Percentiles rank a stretch among this genome's conserved stretches.
These are phyloP conservation scores for Liolophura sinensis DNA, from an alignment of 1,140 invertebrate genomes.

Conservation along the genomic window DNA sequence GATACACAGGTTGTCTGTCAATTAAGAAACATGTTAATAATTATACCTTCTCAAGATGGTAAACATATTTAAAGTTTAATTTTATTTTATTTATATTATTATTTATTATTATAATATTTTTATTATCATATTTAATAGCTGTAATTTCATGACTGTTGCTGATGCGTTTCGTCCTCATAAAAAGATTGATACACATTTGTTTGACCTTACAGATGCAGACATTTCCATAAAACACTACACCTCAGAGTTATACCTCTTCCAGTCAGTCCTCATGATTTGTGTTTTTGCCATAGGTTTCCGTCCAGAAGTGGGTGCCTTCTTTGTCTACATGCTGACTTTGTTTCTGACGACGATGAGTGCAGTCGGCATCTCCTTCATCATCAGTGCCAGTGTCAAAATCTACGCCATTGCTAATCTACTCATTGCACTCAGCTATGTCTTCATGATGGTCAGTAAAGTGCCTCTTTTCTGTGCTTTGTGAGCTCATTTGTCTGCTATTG, in stretches of 20 bases:
- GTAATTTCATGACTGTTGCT: no score
- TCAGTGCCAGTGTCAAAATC: constrained; percentile 48
- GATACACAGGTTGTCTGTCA: background rate
- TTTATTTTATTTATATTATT: no score
- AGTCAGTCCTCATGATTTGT: background rate
- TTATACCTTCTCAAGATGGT: background rate
- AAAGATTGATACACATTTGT: no score
- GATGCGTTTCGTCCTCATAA: no score
- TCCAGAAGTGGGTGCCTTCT: constrained; percentile 36
- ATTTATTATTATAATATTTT: no score
- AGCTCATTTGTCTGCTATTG: background rate
- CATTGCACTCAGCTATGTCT: constrained; percentile 48
- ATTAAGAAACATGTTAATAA: no score
- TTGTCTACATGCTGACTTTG: constrained; percentile 47
- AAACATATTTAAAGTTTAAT: no score
- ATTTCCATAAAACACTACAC: no score
- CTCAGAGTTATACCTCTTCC: no score
- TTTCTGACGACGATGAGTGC: constrained; percentile 48
- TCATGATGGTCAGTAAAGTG: constrained; percentile 57
- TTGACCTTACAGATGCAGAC: no score
- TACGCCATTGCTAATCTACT: constrained; percentile 52
- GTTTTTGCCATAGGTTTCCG: constrained; percentile 41
- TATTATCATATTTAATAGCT: no score
- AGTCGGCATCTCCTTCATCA: constrained; percentile 46
- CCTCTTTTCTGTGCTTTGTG: background rate